Evolutionary conservation across 2,888 invertebrate species (phyloP).

Genomic region (Lamellibrachia satsuma): DNA sequence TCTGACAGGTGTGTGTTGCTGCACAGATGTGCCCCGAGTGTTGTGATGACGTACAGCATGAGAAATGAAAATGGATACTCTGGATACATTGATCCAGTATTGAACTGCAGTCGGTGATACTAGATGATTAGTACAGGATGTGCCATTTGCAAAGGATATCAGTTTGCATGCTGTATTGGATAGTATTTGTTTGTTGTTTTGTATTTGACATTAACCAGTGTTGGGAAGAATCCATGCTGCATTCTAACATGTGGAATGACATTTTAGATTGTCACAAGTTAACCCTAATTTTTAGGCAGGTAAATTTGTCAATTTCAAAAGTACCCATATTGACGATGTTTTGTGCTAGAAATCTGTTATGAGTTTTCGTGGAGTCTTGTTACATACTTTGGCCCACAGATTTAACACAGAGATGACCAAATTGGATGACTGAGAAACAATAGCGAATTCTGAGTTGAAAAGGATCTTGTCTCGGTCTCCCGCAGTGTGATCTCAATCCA

Average conservation of each 20-base stretch:
- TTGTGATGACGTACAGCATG: background rate
- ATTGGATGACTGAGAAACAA: background rate
- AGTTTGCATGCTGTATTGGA: background rate
- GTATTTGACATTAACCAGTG: background rate
- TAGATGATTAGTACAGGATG: background rate
- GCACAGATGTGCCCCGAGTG: background rate
- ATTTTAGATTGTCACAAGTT: background rate
- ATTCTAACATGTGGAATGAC: background rate
- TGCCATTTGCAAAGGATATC: background rate
- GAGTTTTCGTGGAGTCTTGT: background rate
- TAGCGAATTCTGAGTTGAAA: background rate
- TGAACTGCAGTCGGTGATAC: background rate
- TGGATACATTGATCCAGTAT: background rate
- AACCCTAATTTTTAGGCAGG: background rate
- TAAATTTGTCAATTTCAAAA: background rate
- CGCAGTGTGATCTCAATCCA: background rate
- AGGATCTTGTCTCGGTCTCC: background rate
- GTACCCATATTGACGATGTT: background rate
- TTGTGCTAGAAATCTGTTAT: background rate
- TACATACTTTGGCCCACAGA: background rate
- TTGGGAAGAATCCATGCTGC: background rate
- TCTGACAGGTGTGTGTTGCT: background rate
- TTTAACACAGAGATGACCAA: background rate
- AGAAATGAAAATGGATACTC: background rate
- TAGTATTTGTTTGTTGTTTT: background rate